Base-by-base conservation (phyloP, 1,140 invertebrate genomes). In the Artemia franciscana region DNA sequence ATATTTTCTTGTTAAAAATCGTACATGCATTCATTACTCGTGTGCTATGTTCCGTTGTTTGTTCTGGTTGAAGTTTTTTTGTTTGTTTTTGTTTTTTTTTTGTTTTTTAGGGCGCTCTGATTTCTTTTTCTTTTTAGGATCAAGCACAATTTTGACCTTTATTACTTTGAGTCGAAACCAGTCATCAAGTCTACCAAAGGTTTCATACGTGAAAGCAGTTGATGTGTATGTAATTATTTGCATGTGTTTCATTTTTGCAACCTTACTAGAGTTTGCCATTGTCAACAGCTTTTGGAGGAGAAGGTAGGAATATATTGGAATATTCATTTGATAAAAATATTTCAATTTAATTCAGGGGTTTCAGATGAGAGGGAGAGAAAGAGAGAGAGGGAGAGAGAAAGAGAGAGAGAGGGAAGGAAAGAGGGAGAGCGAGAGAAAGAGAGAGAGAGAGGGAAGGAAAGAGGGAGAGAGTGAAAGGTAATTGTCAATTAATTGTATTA, bases 161-260 rank as follows among this genome's bases (percentile, higher is more conserved):
- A 89, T 89, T 67, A 91, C 87, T 4, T 73, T 88, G 58, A 86
- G 84, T 26, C 85, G 84, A 1, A 85, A 84, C 57, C 82, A 85
- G 65, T 84, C 83, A 27, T 86, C 86, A 72, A 86, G 84, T 5
- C 72, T 91, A 57, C 87, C 87, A 0, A 89, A 89, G 71, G 86
- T 89, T 0, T 89, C 87, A 15, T 91, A 91, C 66, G 85, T 91
- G n/a, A 88, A 89, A 74, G 86, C 87, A 0, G 85, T 87, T 63
- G 86, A 91, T 72, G 83, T 89, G 58, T 89, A 88, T 86, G 88
- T 88, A 69, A 73, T 89, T n/a, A 84, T 83, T 0, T 89, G 87
- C 69, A 85, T 82, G 0, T 80, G 81, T 62, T 88, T 90, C 68
- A 84, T 90, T 57, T 90, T 90, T 70, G 82, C 84, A 15, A 85